Evolutionary conservation across 2,113 vertebrate species (phyloP).

Genomic region (Bos taurus): DNA sequence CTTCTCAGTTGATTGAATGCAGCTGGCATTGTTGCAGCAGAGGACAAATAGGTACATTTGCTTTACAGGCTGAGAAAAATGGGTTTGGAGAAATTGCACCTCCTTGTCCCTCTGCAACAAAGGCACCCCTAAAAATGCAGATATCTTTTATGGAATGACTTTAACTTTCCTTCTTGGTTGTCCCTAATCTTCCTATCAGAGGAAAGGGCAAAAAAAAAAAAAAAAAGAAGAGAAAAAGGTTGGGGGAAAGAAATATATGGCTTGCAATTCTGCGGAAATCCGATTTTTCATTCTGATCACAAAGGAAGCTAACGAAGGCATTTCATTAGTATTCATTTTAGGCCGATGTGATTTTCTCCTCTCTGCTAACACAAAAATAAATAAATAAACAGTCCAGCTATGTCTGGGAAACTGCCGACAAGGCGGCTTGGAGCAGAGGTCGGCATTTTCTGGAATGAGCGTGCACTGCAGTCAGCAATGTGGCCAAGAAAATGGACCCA

Average conservation of each 20-base stretch:
- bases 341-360: constrained; percentile 79
- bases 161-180: constrained; percentile 72
- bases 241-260: constrained; percentile 42
- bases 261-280: constrained; percentile 66
- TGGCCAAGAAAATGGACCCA: constrained; percentile 32
- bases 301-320: constrained; percentile 82
- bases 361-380: constrained; percentile 81
- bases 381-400: constrained; percentile 58
- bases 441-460: constrained; percentile 43
- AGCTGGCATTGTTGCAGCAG: constrained; percentile 89
- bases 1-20: constrained; percentile 91
- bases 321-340: constrained; percentile 86
- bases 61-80: constrained; percentile 85
- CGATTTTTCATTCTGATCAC: constrained; percentile 82
- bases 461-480: neutral
- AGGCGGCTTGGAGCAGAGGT: constrained; percentile 56
- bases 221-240: neutral
- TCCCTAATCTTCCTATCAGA: constrained; percentile 79
- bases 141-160: constrained; percentile 83
- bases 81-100: constrained; percentile 83
- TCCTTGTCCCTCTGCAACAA: constrained; percentile 83
- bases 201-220: constrained; percentile 77
- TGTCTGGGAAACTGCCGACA: constrained; percentile 55
- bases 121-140: constrained; percentile 83
- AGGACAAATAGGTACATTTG: constrained; percentile 90